phyloP scores from a whole-genome alignment of 2,888 invertebrate genomes.

The Ophion obscuratus region DNA sequence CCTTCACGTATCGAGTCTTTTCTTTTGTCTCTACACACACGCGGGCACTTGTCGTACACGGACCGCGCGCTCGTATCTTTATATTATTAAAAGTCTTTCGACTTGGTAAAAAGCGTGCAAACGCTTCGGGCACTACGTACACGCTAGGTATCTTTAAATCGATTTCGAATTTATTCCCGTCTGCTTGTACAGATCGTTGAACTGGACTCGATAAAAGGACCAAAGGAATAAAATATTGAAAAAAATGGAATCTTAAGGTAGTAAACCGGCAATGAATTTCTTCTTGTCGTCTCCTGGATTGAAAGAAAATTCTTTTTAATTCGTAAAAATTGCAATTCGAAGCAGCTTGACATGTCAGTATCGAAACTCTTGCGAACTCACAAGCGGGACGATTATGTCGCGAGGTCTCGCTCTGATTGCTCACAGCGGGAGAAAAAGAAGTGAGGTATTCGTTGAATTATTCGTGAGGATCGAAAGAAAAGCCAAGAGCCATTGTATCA shows the following conservation, averaged over 20 bases:
- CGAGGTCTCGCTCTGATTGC: no score
- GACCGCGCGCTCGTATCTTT: slow-evolving; percentile 10
- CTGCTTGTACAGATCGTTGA: neutral
- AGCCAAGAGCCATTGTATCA: slow-evolving; percentile 4
- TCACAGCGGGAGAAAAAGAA: neutral
- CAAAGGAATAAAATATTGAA: neutral
- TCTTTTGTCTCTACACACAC: slow-evolving; percentile 48
- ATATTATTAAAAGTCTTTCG: slow-evolving; percentile 27
- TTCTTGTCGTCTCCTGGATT: no score
- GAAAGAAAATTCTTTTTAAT: no score
- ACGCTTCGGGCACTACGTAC: slow-evolving; percentile 12
- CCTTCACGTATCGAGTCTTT: slow-evolving; percentile 59
- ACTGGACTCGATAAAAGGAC: neutral
- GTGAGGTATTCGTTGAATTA: slow-evolving; percentile 8
- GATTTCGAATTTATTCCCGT: slow-evolving; percentile 3
- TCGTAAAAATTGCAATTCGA: no score
- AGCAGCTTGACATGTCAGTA: neutral
- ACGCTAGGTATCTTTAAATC: slow-evolving; percentile 4
- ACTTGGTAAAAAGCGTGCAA: slow-evolving; percentile 25
- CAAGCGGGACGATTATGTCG: neutral
- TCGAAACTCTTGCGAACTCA: neutral
- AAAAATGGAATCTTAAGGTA: neutral
- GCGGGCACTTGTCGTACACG: neutral
- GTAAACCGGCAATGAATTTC: neutral
- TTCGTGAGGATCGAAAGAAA: slow-evolving; percentile 37